Conservation (phyloP, 2,888 invertebrate genomes). For the Tholera decimalis region DNA sequence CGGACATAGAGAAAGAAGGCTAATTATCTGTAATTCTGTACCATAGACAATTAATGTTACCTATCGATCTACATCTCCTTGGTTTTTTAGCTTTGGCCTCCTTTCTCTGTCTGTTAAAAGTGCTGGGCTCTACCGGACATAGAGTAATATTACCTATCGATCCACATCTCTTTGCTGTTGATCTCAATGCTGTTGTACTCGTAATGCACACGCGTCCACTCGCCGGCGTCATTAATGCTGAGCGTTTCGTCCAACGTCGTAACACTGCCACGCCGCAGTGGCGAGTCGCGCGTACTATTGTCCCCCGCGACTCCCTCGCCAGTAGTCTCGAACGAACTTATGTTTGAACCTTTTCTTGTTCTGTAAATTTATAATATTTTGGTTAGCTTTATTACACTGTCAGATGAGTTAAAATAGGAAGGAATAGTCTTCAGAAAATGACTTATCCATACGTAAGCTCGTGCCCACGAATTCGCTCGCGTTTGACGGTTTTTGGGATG, state of each 20-base stretch:
- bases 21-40: no score
- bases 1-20: no score
- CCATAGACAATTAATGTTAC: no score
- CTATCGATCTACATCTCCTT: no score
- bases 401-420: background rate
- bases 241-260: constrained; percentile 87
- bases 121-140: no score
- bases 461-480: no score
- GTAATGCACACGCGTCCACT: constrained; percentile 87
- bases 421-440: background rate
- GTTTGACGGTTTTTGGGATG: no score
- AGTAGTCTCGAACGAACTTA: constrained; percentile 83
- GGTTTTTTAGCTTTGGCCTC: no score
- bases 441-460: no score
- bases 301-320: constrained; percentile 69
- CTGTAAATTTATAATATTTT: constrained; percentile 55
- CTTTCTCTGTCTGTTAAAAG: no score
- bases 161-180: constrained; percentile 86
- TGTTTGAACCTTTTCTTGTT: constrained; percentile 83
- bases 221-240: constrained; percentile 85
- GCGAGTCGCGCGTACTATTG: constrained; percentile 76
- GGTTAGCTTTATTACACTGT: background rate
- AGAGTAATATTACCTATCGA: no score
- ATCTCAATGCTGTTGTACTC: constrained; percentile 80
- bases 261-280: constrained; percentile 81